Evolutionary conservation across 2,888 invertebrate species (phyloP).

Genomic region (Nomada ruficornis): DNA sequence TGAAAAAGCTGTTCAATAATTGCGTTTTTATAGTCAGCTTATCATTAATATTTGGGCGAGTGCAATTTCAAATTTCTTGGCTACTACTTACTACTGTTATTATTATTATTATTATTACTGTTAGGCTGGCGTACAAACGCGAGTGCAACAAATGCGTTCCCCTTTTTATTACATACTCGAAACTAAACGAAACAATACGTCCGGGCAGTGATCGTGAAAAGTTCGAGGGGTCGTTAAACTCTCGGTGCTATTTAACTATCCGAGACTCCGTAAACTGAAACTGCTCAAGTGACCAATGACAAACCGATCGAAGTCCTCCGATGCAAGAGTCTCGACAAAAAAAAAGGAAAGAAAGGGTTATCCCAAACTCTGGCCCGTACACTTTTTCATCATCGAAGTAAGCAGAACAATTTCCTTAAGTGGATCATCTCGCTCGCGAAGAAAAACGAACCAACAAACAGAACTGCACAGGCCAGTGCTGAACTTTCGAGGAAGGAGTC

Average conservation of each 20-base stretch:
- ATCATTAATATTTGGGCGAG: too few relatives aligned
- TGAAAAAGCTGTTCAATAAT: too few relatives aligned
- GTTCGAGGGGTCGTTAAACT: neutral
- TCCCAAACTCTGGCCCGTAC: neutral
- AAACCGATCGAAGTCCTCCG: slow-evolving; percentile 2
- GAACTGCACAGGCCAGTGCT: neutral
- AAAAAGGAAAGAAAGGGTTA: too few relatives aligned
- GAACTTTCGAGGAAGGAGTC: slow-evolving; percentile 10
- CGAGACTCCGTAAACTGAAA: neutral
- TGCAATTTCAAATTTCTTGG: too few relatives aligned
- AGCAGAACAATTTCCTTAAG: slow-evolving; percentile 25
- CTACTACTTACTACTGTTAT: too few relatives aligned
- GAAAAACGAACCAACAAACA: neutral
- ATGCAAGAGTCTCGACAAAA: neutral
- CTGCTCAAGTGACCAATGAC: neutral
- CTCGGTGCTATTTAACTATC: neutral
- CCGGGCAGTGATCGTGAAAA: neutral
- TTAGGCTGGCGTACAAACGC: too few relatives aligned
- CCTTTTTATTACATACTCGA: too few relatives aligned
- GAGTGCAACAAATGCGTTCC: too few relatives aligned
- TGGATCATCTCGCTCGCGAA: neutral
- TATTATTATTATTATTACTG: too few relatives aligned
- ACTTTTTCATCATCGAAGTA: slow-evolving; percentile 19
- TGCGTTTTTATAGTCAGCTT: too few relatives aligned
- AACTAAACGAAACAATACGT: neutral